These are phyloP conservation scores for Apis dorsata DNA, from an alignment of 1,140 invertebrate species.

Conservation along the genomic window DNA sequence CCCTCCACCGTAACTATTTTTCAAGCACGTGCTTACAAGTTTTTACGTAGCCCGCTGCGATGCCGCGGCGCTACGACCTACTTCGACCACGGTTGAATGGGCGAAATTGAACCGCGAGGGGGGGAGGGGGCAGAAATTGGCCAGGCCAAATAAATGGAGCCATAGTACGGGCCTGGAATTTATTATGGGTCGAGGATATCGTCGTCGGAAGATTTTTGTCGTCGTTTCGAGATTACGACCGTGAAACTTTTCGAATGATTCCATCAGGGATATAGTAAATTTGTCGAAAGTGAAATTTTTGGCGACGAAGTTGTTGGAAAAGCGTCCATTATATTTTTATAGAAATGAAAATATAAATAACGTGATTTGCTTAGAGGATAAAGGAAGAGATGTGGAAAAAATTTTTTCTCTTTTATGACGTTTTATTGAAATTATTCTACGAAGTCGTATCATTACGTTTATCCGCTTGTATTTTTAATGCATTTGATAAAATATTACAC, in stretches of 20 bases:
- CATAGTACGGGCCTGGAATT: background rate
- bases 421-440: too few species aligned
- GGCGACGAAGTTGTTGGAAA: too few species aligned
- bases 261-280: too few species aligned
- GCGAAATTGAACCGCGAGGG: background rate
- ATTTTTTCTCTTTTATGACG: too few species aligned
- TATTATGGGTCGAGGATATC: background rate
- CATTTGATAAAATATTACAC: too few species aligned
- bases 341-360: too few species aligned
- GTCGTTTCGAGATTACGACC: background rate
- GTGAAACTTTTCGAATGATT: background rate
- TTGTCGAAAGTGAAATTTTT: too few species aligned
- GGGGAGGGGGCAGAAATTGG: background rate
- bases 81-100: background rate
- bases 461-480: too few species aligned
- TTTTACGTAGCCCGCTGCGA: background rate
- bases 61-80: background rate
- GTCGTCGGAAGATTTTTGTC: background rate
- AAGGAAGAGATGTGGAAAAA: too few species aligned
- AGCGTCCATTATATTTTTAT: too few species aligned
- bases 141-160: background rate
- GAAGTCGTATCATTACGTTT: too few species aligned
- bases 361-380: too few species aligned
- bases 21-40: conserved; percentile 28
- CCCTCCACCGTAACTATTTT: background rate